Percentiles rank a stretch among this genome's conserved stretches.
Evolutionary conservation across 2,797 vertebrate species (phyloP).

Genomic region (Siniperca undulata): DNA sequence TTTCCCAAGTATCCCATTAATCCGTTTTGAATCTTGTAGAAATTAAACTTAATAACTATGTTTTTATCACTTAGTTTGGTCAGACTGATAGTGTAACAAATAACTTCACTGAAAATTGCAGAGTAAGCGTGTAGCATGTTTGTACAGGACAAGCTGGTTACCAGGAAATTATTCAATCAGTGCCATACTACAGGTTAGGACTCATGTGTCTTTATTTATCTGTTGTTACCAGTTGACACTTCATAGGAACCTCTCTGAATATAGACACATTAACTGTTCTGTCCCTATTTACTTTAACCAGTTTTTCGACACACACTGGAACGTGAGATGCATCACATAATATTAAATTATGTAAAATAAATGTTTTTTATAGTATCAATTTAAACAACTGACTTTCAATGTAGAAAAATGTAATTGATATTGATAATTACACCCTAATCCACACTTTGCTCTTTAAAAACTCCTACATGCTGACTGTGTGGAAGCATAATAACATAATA

Average conservation of each 20-base stretch:
- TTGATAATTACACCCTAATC: conserved; percentile 9
- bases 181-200: not conserved
- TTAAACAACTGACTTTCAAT: not conserved
- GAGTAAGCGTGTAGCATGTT: rapidly evolving
- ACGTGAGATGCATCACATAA: no score
- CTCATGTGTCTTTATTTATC: not conserved
- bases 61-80: not conserved
- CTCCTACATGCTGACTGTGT: conserved; percentile 41
- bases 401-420: not conserved
- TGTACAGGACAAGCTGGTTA: not conserved
- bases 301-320: not conserved
- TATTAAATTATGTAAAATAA: not conserved
- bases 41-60: not conserved
- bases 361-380: not conserved
- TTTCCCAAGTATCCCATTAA: not conserved
- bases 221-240: conserved; percentile 5
- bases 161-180: not conserved
- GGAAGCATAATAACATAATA: conserved; percentile 45
- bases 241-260: not conserved
- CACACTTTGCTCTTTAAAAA: conserved; percentile 15
- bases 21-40: not conserved
- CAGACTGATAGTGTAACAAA: not conserved
- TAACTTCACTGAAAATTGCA: not conserved
- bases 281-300: not conserved
- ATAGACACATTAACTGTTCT: not conserved